Base-by-base conservation (phyloP, 2,888 invertebrate genomes). In the Halictus ligatus region DNA sequence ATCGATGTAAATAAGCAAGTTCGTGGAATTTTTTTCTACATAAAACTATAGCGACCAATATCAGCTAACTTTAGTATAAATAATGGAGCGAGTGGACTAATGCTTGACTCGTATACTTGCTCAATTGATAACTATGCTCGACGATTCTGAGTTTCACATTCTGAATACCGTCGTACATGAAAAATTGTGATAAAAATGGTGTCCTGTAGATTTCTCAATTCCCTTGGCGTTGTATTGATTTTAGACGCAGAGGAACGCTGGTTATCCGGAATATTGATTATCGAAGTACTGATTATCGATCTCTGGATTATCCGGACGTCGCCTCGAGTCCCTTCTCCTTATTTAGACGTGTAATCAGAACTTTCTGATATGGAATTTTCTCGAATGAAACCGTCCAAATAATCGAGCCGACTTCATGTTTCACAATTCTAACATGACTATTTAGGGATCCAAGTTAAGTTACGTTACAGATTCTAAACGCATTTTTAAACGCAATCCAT, bases 81-180 rank as follows among this genome's bases (percentile, higher is more conserved):
- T 58, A 58, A 58, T n/a, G 3, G 21, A 58, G 21, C 10, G n/a
- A 58, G n/a, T 21, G 58, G 58, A 58, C 10, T 21, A 58, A 21
- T 58, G n/a, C 10, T 58, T 35, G 35, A 35, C 35, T 35, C 4
- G 35, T 21, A 54, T 81, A 80, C 83, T 87, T 87, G 83, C 1
- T 69, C 60, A 3, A 80, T 18, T 64, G 86, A 86, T 87, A 86
- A 80, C 21, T 21, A n/a, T 12, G 73, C 74, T 74, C 69, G 48
- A 69, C 48, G 13, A 29, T 48, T 6, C 25, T 60, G n/a, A 60
- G 25, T 71, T 4, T 50, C 43, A 40, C 60, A 72, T 75, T 15
- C 35, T 21, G 18, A 73, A 80, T 76, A 72, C 46, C 58, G 73
- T 75, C 75, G 46, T 80, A 82, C 75, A 80, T 87, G 75, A 78